Evolutionary conservation across 2,888 invertebrate species (phyloP).

Genomic region (Hyposoter didymator): DNA sequence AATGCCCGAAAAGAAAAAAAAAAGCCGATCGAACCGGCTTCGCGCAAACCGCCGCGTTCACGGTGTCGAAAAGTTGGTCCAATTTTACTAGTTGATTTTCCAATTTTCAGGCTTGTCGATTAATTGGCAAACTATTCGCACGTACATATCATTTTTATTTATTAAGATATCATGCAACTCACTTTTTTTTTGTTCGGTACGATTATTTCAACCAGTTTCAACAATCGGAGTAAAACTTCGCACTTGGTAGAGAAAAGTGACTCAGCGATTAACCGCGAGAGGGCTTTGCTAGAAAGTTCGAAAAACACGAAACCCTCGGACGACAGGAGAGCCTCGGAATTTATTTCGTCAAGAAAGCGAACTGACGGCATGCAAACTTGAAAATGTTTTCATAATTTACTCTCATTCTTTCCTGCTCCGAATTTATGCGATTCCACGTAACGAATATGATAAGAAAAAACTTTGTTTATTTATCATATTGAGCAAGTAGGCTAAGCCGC

Average conservation of each 20-base stretch:
- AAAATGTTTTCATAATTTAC: not conserved
- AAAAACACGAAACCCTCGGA: not conserved
- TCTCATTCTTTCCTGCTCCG: not conserved
- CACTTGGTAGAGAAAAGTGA: conserved; percentile 19
- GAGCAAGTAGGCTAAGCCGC: not conserved
- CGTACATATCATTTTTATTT: not conserved
- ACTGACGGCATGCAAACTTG: not conserved
- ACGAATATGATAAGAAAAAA: not conserved
- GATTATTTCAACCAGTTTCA: not conserved
- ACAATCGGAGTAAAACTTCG: not conserved
- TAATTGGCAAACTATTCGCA: not conserved
- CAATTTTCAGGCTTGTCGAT: not conserved
- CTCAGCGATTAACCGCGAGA: conserved; percentile 20
- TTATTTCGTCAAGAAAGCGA: not conserved
- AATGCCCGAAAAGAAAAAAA: not conserved
- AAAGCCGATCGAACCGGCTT: conserved; percentile 41
- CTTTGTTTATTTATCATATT: not conserved
- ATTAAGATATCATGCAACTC: not conserved
- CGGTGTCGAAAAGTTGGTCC: not conserved
- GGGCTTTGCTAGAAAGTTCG: conserved; percentile 16
- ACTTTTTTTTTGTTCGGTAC: conserved; percentile 9
- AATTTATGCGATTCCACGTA: not conserved
- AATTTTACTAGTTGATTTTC: not conserved
- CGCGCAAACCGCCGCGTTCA: not conserved
- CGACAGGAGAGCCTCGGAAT: not conserved